Conservation (phyloP, 2,888 invertebrate species). For the Drosophila diplacantha region DNA sequence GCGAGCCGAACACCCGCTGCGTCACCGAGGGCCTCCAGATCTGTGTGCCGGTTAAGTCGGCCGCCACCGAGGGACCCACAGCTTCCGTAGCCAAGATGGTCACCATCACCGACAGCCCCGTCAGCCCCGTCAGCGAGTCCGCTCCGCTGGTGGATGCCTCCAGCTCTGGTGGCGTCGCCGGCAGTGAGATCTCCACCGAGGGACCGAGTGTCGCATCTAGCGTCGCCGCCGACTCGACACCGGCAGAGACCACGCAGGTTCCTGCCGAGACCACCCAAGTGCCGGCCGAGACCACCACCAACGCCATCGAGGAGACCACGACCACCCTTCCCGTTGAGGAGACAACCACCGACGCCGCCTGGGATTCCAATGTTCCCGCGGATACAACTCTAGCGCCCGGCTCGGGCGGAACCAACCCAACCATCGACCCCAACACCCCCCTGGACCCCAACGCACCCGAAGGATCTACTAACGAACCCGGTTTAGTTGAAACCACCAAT, state of each 20-base stretch:
- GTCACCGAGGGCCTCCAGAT: slow-evolving; percentile 71
- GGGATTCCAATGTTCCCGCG: slow-evolving; percentile 21
- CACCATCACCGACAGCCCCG: slow-evolving; percentile 51
- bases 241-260: slow-evolving; percentile 5
- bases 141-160: slow-evolving; percentile 25
- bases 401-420: slow-evolving; percentile 34
- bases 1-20: slow-evolving; percentile 68
- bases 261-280: slow-evolving; percentile 14
- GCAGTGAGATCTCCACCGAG: slow-evolving; percentile 21
- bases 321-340: slow-evolving; percentile 8
- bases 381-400: slow-evolving; percentile 29
- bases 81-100: slow-evolving; percentile 57
- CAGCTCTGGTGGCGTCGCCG: not conserved
- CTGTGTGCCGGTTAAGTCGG: slow-evolving; percentile 65
- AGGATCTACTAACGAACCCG: slow-evolving; percentile 21
- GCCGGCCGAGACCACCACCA: slow-evolving; percentile 18
- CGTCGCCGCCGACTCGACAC: slow-evolving; percentile 26
- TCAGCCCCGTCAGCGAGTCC: slow-evolving; percentile 35
- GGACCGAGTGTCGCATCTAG: slow-evolving; percentile 11
- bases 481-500: slow-evolving; percentile 16
- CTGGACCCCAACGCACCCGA: slow-evolving; percentile 43
- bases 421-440: slow-evolving; percentile 40
- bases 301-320: slow-evolving; percentile 14
- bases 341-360: slow-evolving; percentile 10
- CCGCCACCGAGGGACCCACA: slow-evolving; percentile 21